Evolutionary conservation across 37 sponge, comb jelly and placozoan species (phyloP).

Genomic region (Cladorhizidae sp.): DNA sequence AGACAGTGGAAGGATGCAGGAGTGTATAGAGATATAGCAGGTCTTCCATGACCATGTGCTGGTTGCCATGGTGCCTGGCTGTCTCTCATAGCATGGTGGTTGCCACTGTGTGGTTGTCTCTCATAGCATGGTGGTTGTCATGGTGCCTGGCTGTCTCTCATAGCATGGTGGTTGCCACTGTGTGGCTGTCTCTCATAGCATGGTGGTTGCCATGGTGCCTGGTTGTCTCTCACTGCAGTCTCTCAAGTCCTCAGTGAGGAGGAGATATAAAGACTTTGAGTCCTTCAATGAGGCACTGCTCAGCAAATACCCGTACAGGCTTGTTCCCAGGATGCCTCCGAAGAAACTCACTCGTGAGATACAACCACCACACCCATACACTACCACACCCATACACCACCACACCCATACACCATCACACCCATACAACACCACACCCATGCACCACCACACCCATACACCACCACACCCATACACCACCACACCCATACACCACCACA

Average conservation of each 20-base stretch:
- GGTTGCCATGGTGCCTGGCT: too few relatives aligned
- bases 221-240: neutral
- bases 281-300: slow-evolving; percentile 85
- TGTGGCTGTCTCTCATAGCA: neutral
- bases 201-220: neutral
- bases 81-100: too few relatives aligned
- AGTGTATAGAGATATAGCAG: too few relatives aligned
- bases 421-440: neutral
- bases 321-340: slow-evolving; percentile 84
- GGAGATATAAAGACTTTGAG: slow-evolving; percentile 90
- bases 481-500: too few relatives aligned
- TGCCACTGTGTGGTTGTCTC: neutral
- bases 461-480: too few relatives aligned
- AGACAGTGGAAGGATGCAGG: too few relatives aligned
- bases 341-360: slow-evolving; percentile 79
- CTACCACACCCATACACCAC: neutral
- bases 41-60: too few relatives aligned
- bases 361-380: neutral
- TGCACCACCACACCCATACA: too few relatives aligned
- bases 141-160: too few relatives aligned
- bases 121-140: too few relatives aligned
- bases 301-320: slow-evolving; percentile 81
- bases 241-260: slow-evolving; percentile 55
- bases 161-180: neutral
- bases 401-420: neutral